A percentile compares a stretch with the other conserved stretches of the same genome.
Evolutionary conservation across 2,113 vertebrate genomes (phyloP).

Genomic region (Suricata suricatta): DNA sequence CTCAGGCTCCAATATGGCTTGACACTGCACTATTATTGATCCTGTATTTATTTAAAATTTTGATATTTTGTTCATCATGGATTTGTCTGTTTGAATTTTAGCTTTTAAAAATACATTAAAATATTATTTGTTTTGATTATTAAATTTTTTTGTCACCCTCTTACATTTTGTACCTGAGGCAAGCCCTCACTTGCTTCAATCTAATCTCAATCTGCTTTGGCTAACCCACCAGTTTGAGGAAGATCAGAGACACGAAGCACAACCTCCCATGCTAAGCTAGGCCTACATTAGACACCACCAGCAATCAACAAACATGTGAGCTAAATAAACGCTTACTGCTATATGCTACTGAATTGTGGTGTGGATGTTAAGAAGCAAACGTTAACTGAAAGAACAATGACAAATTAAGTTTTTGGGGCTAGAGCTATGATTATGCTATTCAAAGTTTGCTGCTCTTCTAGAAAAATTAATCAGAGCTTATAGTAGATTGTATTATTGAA

Average conservation of each 20-base stretch:
- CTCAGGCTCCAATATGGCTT: not conserved
- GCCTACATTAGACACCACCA: not conserved
- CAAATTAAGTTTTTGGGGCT: not conserved
- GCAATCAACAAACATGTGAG: not conserved
- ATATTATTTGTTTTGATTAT: not conserved
- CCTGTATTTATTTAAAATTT: slow-evolving; percentile 23
- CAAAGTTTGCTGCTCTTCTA: not conserved
- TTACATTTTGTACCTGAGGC: not conserved
- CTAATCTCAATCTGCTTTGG: not conserved
- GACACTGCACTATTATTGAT: not conserved
- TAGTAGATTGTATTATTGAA: not conserved
- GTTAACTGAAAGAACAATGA: not conserved
- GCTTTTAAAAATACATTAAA: slow-evolving; percentile 3
- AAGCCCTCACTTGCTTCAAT: not conserved
- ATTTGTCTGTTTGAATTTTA: not conserved
- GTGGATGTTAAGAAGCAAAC: not conserved
- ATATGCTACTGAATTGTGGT: not conserved
- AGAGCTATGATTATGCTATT: not conserved
- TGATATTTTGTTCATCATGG: slow-evolving; percentile 19
- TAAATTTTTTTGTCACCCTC: not conserved
- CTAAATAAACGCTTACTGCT: not conserved
- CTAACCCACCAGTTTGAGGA: not conserved
- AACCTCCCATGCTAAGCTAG: not conserved
- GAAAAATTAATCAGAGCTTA: slow-evolving; percentile 14
- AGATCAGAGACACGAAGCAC: not conserved